Evolutionary conservation across 2,888 invertebrate genomes (phyloP).

Genomic region (Microctonus aethiopoides): DNA sequence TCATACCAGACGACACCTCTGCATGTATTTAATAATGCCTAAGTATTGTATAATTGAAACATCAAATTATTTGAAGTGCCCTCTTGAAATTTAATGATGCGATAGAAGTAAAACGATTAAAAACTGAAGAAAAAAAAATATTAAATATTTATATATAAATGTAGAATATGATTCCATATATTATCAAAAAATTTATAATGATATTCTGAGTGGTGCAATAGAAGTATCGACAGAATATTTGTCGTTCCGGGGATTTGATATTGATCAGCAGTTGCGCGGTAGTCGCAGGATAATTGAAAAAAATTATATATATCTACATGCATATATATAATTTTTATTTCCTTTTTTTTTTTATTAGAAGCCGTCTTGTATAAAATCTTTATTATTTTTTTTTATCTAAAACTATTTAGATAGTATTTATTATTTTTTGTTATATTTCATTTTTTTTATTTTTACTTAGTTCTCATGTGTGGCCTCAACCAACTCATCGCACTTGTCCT

Average conservation of each 20-base stretch:
- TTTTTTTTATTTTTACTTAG: constrained; percentile 28
- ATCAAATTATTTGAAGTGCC: not conserved
- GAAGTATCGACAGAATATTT: not conserved
- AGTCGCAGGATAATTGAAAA: not conserved
- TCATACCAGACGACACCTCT: too few species aligned
- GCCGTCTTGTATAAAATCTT: constrained; percentile 17
- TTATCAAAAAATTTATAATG: not conserved
- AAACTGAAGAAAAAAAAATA: not conserved
- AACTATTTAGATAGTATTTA: too few species aligned
- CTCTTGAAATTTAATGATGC: not conserved
- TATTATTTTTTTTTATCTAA: too few species aligned
- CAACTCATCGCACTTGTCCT: constrained; percentile 84
- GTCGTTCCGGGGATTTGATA: not conserved
- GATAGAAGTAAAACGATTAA: not conserved
- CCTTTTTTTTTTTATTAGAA: not conserved
- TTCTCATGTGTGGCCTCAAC: constrained; percentile 66
- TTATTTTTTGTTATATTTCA: too few species aligned
- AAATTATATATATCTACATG: too few species aligned
- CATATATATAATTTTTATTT: too few species aligned
- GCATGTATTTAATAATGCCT: too few species aligned
- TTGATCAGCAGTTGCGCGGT: not conserved
- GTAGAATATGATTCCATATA: not conserved
- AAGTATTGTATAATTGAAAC: not conserved
- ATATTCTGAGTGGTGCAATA: not conserved
- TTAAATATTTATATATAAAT: not conserved